A percentile compares a stretch with the other conserved stretches of the same genome.
Conservation (phyloP, 2,113 vertebrate species). For the Forbesichthys papilliferus region DNA sequence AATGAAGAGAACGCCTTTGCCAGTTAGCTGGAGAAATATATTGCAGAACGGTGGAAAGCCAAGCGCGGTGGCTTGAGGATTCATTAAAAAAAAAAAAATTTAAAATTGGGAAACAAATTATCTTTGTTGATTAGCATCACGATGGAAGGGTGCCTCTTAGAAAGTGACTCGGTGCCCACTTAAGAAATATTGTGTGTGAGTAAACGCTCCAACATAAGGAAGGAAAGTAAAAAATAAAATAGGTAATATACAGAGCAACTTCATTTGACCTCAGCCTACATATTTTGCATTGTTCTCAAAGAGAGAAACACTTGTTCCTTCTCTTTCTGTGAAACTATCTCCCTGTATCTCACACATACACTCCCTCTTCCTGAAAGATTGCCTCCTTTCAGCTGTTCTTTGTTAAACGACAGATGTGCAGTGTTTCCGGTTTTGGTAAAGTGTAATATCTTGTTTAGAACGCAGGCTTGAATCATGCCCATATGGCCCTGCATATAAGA, state of each 20-base stretch:
- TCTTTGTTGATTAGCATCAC: constrained; percentile 71
- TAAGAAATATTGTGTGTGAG: constrained; percentile 59
- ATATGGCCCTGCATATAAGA: constrained; percentile 43
- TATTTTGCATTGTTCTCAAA: constrained; percentile 19
- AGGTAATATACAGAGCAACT: constrained; percentile 54
- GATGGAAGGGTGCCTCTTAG: constrained; percentile 56
- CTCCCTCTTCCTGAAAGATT: constrained; percentile 10
- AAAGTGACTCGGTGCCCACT: constrained; percentile 45
- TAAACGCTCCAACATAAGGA: constrained; percentile 28
- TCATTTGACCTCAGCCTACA: neutral
- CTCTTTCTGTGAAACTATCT: constrained; percentile 4
- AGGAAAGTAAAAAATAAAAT: constrained; percentile 20
- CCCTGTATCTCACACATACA: constrained; percentile 8
- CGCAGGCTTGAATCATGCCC: constrained; percentile 28
- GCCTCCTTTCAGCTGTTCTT: constrained; percentile 45
- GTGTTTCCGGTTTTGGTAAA: constrained; percentile 32
- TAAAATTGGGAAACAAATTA: constrained; percentile 65
- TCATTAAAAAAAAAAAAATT: constrained; percentile 34
- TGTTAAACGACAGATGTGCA: constrained; percentile 54
- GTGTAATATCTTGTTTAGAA: constrained; percentile 47
- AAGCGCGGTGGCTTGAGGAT: constrained; percentile 53
- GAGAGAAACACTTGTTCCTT: constrained; percentile 21
- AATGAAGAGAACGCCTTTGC: constrained; percentile 65
- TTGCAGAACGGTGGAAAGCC: constrained; percentile 46
- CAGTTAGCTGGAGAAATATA: constrained; percentile 65